A percentile compares a stretch with the other conserved stretches of the same genome.
Conservation (phyloP, 2,797 vertebrate genomes). For the Coracias cyanogaster region DNA sequence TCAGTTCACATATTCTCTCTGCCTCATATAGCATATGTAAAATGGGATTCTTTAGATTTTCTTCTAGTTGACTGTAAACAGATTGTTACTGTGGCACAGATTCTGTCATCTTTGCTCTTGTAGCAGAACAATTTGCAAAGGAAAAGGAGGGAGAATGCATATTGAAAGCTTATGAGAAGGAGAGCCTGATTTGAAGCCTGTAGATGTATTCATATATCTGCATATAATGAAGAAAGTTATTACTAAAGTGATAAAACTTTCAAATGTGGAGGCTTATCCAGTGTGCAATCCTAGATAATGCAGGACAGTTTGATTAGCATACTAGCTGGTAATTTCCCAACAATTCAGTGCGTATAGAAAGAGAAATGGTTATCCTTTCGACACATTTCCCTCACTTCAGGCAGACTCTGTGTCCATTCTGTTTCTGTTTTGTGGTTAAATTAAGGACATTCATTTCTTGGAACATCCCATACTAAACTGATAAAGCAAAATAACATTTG, state of each 20-base stretch:
- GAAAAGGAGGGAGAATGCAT: background rate
- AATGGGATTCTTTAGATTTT: background rate
- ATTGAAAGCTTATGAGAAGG: background rate
- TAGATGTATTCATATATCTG: background rate
- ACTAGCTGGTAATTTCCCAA: background rate
- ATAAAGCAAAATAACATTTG: background rate
- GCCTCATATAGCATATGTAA: background rate
- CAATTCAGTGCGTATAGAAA: background rate
- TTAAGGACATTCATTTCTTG: background rate
- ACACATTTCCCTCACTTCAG: background rate
- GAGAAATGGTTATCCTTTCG: background rate
- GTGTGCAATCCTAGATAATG: background rate
- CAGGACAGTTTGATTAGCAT: background rate
- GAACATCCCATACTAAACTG: background rate
- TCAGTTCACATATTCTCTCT: background rate
- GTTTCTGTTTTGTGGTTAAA: background rate
- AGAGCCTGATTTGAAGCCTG: background rate
- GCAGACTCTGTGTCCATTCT: background rate
- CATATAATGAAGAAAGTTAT: background rate
- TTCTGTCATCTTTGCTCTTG: background rate
- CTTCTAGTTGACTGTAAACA: background rate
- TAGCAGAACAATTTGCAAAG: background rate
- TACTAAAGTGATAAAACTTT: background rate
- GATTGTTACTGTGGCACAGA: background rate
- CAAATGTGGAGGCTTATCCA: background rate